phyloP scores from a whole-genome alignment of 23 tunicate species.

The Aplidium turbinatum region DNA sequence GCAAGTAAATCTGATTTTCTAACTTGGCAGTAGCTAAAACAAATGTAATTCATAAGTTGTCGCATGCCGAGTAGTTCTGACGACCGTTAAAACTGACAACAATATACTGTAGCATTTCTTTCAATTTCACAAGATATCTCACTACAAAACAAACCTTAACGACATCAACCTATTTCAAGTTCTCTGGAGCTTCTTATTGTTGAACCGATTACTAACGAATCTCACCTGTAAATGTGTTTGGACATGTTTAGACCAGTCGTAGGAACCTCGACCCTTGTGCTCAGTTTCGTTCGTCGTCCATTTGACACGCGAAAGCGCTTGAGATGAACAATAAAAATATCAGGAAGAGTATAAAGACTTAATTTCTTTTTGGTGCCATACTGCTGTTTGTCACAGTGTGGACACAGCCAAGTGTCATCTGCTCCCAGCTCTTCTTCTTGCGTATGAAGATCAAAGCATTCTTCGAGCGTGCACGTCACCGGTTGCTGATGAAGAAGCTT shows the following conservation, averaged over 20 bases:
- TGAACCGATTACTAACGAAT: too few species aligned
- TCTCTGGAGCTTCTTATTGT: too few species aligned
- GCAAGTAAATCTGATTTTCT: too few species aligned
- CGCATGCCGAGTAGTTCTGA: too few species aligned
- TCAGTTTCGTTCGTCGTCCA: slow-evolving; percentile 61
- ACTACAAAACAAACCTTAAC: too few species aligned
- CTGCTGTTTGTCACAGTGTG: slow-evolving; percentile 63
- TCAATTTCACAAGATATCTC: too few species aligned
- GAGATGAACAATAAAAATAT: slow-evolving; percentile 74
- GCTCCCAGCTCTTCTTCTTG: slow-evolving; percentile 63
- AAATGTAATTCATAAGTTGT: too few species aligned
- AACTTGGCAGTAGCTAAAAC: too few species aligned
- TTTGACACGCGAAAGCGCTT: slow-evolving; percentile 66
- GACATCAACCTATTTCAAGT: too few species aligned
- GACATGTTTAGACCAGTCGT: slow-evolving; percentile 75
- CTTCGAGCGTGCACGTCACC: slow-evolving; percentile 78
- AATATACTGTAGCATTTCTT: too few species aligned
- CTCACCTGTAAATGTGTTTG: slow-evolving; percentile 52
- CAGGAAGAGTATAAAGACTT: slow-evolving; percentile 75
- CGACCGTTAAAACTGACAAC: too few species aligned
- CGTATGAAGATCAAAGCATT: slow-evolving; percentile 84
- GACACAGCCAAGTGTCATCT: slow-evolving; percentile 81
- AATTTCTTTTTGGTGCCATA: slow-evolving; percentile 76
- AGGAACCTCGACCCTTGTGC: slow-evolving; percentile 84
- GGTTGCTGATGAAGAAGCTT: slow-evolving; percentile 79